Base-by-base conservation (phyloP, 2,797 vertebrate species). In the Arrhamphus sclerolepis region DNA sequence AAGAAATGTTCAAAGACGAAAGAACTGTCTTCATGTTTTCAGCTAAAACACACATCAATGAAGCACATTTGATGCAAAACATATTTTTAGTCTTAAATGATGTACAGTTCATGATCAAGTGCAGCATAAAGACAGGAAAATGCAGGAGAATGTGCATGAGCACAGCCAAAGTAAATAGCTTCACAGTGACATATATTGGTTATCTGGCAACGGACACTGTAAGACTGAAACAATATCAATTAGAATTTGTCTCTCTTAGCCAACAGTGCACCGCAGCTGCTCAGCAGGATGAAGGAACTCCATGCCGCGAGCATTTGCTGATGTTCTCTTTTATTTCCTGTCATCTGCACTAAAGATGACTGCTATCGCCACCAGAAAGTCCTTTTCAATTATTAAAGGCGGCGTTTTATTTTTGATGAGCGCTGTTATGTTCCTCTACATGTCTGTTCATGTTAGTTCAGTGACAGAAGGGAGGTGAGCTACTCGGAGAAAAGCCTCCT, bases 391-490 rank as follows among this genome's bases (percentile, higher is more conserved):
- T 77, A 83, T 85, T 86, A 62, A 87, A 67, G 58, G 5, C 7
- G 4, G 29, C 28, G 49, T 67, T 86, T 70, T 75, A 82, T 86
- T 77, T 87, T 86, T 84, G 34, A 86, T 89, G 74, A 86, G 74
- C 60, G 1, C 62, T 51, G 75, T 81, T 81, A 80, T 73, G 67
- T 78, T 46, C 48, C 71, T 21, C 41, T 42, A 24, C 66, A 77
- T 66, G 64, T 72, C 49, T 34, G 46, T 42, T 48, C 22, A 19
- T 62, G 79, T 74, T 57, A 52, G 68, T 26, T 46, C 50, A 40
- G 21, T 14, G 21, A 56, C 54, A 57, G 7, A 16, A 64, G 49
- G 67, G 53, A 60, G 56, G 43, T 63, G 42, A 14, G 14, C 22
- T 31, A 57, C 59, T 21, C 19, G 47, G 17, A 47, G 48, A 52